Base-by-base conservation (phyloP, 2,888 invertebrate species). In the Eilema griseolum region DNA sequence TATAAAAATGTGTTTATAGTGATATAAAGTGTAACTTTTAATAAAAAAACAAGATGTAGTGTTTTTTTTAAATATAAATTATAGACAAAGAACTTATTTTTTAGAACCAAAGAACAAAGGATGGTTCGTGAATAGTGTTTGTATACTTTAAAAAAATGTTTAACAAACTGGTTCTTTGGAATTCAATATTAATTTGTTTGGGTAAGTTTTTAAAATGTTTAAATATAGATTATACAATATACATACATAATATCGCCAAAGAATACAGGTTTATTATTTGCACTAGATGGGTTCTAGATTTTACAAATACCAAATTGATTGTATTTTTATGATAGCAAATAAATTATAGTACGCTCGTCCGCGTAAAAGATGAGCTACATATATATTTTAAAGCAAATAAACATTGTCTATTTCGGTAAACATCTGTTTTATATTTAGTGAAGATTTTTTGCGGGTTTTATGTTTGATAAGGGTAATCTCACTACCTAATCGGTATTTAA, bases 151-250 rank as follows among this genome's bases (percentile, higher is more conserved):
- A 8, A 62, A 63, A 71, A 68, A 88, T 89, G 89, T 78, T 75
- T 83, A 82, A 82, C 83, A 85, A 84, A 78, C 72, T 83, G 28
- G 72, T 77, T 69, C 61, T 86, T 76, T 85, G 86, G 76, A 77
- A 79, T 20, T 73, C 83, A 37, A 85, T 82, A 64, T 74, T 88
- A 26, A 72, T 87, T 67, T 77, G 86, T 62, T 72, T 88, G 61
- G 87, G 90, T 90, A 79, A 88, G 90, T 71, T 26, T 68, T 63
- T 63, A 56, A 24, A 24, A 10, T 16, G 24, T 11, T 52, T 64
- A 60, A 46, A 3, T 31, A 68, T 66, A 16, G 28, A 56, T n/a
- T 31, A 65, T 52, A 41, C 41, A 33, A 5, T 28, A 10, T 37
- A 20, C 5, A 5, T 10, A 8, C 52, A 52, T 52, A 52, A 20